These are phyloP conservation scores for Arbacia lixula DNA, from an alignment of 53 echinoderm and acorn worm species.

Conservation along the genomic window DNA sequence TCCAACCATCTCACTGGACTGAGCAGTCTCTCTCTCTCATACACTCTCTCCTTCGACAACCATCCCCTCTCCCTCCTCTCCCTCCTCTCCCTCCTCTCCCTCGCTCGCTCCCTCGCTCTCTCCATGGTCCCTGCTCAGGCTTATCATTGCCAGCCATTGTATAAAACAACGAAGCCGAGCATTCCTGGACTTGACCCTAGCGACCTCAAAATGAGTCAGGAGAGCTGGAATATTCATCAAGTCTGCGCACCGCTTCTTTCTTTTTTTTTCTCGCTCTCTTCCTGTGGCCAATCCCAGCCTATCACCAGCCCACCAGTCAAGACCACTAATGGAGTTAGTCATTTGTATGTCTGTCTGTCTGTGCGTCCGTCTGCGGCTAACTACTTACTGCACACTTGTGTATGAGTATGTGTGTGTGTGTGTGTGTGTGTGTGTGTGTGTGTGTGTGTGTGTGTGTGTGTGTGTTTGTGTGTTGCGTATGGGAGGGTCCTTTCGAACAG, in stretches of 20 bases:
- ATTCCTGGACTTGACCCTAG: constrained; percentile 72
- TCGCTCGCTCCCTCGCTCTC: background rate
- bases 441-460: too few species aligned
- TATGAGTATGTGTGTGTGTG: too few species aligned
- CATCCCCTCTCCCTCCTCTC: background rate
- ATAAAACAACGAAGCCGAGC: constrained; percentile 68
- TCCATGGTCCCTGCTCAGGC: constrained; percentile 18
- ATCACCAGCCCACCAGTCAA: constrained; percentile 5
- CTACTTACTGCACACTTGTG: background rate
- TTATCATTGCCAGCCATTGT: constrained; percentile 72
- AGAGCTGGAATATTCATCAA: constrained; percentile 76
- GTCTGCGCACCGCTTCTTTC: constrained; percentile 18
- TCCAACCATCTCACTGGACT: background rate
- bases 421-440: too few species aligned
- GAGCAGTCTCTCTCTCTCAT: constrained; percentile 2
- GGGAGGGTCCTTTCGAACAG: too few species aligned
- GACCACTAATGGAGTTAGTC: constrained; percentile 4
- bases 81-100: background rate
- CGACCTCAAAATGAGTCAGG: constrained; percentile 74
- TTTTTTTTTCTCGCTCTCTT: constrained; percentile 9
- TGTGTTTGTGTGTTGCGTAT: too few species aligned
- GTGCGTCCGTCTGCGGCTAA: background rate
- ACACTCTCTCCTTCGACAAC: background rate
- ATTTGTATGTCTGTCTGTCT: background rate
- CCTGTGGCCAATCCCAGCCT: constrained; percentile 21